Evolutionary conservation across 2,113 vertebrate species (phyloP), one percentile per base, ranked within the genome.

Genomic region (Pterocles gutturalis): DNA sequence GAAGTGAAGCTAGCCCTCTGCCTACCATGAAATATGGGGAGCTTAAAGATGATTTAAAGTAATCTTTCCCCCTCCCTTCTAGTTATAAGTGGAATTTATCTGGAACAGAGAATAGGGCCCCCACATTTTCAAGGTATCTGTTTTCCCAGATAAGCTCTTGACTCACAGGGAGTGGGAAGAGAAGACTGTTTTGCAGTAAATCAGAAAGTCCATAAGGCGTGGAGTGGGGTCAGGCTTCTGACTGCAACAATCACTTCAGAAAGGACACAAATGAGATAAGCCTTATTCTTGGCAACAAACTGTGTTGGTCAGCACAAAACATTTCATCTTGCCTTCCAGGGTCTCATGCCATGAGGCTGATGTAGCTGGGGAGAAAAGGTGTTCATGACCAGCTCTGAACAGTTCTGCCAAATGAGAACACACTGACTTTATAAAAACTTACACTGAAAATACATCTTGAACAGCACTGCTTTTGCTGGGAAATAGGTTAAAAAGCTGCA

Each of bases 121-220:
- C 25, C 79, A 61, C 0, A 0, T 86, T 92, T 93, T 72, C 72
- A 83, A 93, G 53, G n/a, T 29, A 65, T 64, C 53, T 67, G 11
- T 84, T 91, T 89, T 94, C 53, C 45, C 41, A 83, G 79, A 90
- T 83, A 96, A 93, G 67, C 49, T 78, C 55, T 72, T 67, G 46
- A 65, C 22, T 73, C 1, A 0, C 26, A 36, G 33, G 43, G 79
- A 95, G 62, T 62, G 51, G n/a, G 46, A 88, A 57, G 38, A 65
- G 57, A 34, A 61, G 41, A 83, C 36, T 11, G 2, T 29, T 25
- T 28, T 73, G 70, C 57, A 90, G 53, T 91, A 95, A 80, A 94
- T 91, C 85, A 80, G 64, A 45, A 92, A 64, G 60, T 71, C 62
- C 10, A 0, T 67, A 70, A 70, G 28, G 49, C 1, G 0, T 58